Base-by-base conservation (phyloP, 2,797 vertebrate species). In the Sebastiscus tertius region DNA sequence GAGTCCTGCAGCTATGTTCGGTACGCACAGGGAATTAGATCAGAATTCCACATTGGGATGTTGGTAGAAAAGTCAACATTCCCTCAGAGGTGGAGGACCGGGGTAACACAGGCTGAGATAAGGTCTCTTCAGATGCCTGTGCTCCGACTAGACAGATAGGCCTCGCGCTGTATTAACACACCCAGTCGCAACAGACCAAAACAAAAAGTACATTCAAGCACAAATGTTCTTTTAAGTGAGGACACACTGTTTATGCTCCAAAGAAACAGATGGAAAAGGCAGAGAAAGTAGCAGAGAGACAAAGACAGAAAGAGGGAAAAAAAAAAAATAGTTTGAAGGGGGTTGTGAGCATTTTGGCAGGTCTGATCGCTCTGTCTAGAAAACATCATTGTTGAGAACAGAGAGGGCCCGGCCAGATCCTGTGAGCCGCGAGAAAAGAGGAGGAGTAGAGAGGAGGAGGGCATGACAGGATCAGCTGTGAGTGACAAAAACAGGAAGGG, bases 401-500 rank as follows among this genome's bases (percentile, higher is more conserved):
- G 80, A 77, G 73, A 80, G 77, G 77, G 79, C 72, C 80, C 20
- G 14, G 81, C 83, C 89, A 89, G 86, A 90, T 92, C 87, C 86
- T 82, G 92, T 91, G 90, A 89, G 88, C 84, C 27, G 39, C 36
- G 84, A 89, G 88, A 87, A 87, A 87, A 82, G 82, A 89, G 89
- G 89, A 87, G 91, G 85, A 90, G 91, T 42, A 26, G 67, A 70
- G 77, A 81, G 82, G 81, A 93, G 90, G 87, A 92, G 91, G 89
- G 88, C 86, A 92, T 90, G 90, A 82, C 90, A 83, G 88, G 91
- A 95, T 95, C 93, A 95, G 94, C 94, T 92, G 91, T 91, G 91
- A 94, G 88, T 95, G 93, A 93, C 95, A 95, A 96, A 96, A 95
- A 95, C 95, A 95, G 95, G 94, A 96, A 96, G 94, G 89, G 93